A percentile compares a stretch with the other conserved stretches of the same genome.
Conservation (phyloP, 2,797 vertebrate species). For the Pseudochromis fuscus region DNA sequence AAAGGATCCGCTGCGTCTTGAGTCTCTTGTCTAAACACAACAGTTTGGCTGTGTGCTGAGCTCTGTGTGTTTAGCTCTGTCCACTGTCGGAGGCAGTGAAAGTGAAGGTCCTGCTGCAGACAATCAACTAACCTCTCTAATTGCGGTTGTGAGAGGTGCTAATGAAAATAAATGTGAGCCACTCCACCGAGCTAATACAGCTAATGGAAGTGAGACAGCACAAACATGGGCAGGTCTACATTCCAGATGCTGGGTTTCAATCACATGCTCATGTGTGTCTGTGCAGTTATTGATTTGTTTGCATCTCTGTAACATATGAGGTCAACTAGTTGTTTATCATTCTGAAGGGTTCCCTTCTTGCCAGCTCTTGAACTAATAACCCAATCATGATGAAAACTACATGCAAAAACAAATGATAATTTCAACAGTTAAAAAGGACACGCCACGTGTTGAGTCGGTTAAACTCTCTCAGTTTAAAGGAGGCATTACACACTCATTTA, state of each 20-base stretch:
- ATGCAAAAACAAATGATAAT: background rate
- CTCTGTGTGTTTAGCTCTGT: conserved; percentile 38
- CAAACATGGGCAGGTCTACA: conserved; percentile 53
- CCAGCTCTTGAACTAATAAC: too few species aligned
- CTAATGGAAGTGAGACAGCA: conserved; percentile 73
- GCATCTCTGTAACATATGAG: conserved; percentile 39
- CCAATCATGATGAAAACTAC: too few species aligned
- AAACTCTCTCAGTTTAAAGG: background rate
- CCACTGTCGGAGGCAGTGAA: conserved; percentile 39
- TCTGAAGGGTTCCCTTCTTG: conserved; percentile 11
- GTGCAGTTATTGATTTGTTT: conserved; percentile 59
- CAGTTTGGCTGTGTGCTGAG: conserved; percentile 19
- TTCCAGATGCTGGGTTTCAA: conserved; percentile 63
- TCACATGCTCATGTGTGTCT: conserved; percentile 59
- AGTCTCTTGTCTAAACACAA: conserved; percentile 5
- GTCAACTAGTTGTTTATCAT: conserved; percentile 46
- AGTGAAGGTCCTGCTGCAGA: conserved; percentile 61
- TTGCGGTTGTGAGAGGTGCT: conserved; percentile 75
- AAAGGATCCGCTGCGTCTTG: background rate
- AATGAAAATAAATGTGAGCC: conserved; percentile 80
- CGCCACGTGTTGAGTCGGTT: background rate
- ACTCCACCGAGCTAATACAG: conserved; percentile 72
- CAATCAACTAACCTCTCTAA: conserved; percentile 74
- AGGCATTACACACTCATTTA: conserved; percentile 19
- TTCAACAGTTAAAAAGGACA: background rate